phyloP scores from a whole-genome alignment of 2,113 vertebrate genomes.

The Cisticola juncidis region DNA sequence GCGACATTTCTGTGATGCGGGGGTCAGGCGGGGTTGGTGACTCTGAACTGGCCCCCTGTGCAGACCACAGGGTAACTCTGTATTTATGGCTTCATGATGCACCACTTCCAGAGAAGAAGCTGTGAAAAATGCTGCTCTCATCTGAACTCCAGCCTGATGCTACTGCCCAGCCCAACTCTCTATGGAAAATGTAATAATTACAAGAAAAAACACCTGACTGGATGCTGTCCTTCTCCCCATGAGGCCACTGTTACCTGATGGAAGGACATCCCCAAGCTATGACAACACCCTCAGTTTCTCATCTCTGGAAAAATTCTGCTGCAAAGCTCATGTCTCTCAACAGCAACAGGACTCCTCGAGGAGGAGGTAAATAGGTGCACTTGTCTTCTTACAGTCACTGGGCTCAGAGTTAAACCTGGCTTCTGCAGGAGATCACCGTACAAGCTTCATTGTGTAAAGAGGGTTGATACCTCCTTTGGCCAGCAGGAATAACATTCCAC shows the following conservation, averaged over 20 bases:
- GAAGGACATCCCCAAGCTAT: not conserved
- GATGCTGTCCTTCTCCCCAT: not conserved
- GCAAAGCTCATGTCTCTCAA: not conserved
- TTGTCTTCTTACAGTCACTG: constrained; percentile 3
- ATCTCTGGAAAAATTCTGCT: constrained; percentile 25
- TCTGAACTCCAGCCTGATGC: not conserved
- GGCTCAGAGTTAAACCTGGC: constrained; percentile 23
- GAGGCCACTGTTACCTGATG: not conserved
- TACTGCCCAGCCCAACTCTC: not conserved
- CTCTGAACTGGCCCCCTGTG: not conserved
- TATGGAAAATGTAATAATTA: not conserved
- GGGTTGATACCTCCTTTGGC: constrained; percentile 14
- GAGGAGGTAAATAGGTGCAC: constrained; percentile 19
- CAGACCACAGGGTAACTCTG: not conserved
- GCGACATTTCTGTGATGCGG: not conserved
- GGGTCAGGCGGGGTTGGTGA: constrained; percentile 26
- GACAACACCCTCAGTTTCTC: not conserved
- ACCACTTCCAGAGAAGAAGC: not conserved
- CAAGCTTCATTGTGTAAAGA: not conserved
- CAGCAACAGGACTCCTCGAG: not conserved
- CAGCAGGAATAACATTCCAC: not conserved
- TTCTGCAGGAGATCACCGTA: constrained; percentile 26
- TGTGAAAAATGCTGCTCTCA: not conserved
- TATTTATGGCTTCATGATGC: not conserved
- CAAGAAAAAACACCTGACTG: not conserved